Percentiles rank a stretch among this genome's conserved stretches.
These are phyloP conservation scores for Chymomyza amoena DNA, from an alignment of 2,888 invertebrate species.

Conservation along the genomic window DNA sequence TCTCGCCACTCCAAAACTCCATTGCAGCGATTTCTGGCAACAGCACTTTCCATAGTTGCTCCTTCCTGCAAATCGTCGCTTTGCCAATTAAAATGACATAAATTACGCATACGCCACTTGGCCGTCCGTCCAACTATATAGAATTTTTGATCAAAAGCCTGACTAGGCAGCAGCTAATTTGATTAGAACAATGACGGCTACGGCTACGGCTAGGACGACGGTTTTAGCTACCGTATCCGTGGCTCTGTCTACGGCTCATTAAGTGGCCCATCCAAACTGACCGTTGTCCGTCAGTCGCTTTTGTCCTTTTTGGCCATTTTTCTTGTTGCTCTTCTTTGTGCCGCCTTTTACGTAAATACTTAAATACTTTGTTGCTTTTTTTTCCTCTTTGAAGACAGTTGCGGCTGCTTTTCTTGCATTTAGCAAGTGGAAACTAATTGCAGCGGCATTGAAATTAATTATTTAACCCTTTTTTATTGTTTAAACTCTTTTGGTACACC, in stretches of 20 bases:
- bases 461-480: constrained; percentile 74
- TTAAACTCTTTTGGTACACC: constrained; percentile 60
- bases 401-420: constrained; percentile 13
- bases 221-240: constrained; percentile 18
- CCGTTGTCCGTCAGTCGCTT: constrained; percentile 13
- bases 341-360: constrained; percentile 1
- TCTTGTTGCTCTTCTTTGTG: constrained; percentile 11
- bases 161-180: constrained; percentile 60
- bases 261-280: constrained; percentile 50
- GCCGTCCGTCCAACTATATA: constrained; percentile 25
- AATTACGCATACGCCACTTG: constrained; percentile 65
- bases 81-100: constrained; percentile 69
- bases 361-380: constrained; percentile 11
- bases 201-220: neutral
- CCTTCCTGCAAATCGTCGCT: neutral
- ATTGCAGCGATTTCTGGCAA: too few relatives aligned
- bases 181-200: constrained; percentile 52
- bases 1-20: too few relatives aligned
- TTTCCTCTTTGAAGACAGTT: neutral
- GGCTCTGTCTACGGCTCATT: constrained; percentile 61
- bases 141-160: constrained; percentile 57
- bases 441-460: constrained; percentile 74
- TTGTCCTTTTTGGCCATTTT: constrained; percentile 24
- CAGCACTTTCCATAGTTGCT: neutral
- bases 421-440: constrained; percentile 67